Evolutionary conservation across 2,113 vertebrate species (phyloP), one percentile per base, ranked within the genome.

Genomic region (Ammodytes marinus): DNA sequence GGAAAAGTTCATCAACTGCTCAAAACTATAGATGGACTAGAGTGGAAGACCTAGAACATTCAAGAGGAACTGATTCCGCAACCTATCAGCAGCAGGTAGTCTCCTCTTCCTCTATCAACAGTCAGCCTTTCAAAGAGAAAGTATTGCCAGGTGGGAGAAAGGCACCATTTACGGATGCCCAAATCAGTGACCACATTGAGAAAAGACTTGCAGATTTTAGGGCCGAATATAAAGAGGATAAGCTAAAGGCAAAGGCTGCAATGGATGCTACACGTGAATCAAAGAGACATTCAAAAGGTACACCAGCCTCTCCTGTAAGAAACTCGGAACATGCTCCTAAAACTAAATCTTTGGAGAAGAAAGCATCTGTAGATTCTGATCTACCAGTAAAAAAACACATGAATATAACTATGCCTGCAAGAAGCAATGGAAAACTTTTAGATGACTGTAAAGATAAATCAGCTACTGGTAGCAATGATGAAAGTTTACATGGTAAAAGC

Each of bases 281-380:
- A 49, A 37, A 47, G 15, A 70, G 65, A 40, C n/a, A 43, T 52
- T 59, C 50, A 54, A n/a, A 57, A 90, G 83, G 85, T 87, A 84
- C 59, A 53, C 19, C 3, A 10, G 2, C 19, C 9, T 53, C 72
- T 60, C 12, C 15, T 27, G 3, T 37, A 65, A 12, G 39, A 69
- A 40, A 47, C 35, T 59, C 15, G 2, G 15, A 57, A 53, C 9
- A 35, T 59, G 2, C 1, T 12, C 8, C 0, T 47, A 19, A 37
- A 53, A 57, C 12, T 42, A 2, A n/a, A 37, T 63, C 39, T 53
- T 5, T 76, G 58, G n/a, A 60, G 0, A 57, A 43, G 11, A 35
- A 11, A 70, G n/a, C 19, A 54, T 70, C 12, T 9, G 8, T 52
- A 69, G 45, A 45, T 35, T 57, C 40, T 59, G 52, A 72, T 54